Evolutionary conservation across 92 coral and sea anemone species (phyloP).

Genomic region (Paramuricea clavata): DNA sequence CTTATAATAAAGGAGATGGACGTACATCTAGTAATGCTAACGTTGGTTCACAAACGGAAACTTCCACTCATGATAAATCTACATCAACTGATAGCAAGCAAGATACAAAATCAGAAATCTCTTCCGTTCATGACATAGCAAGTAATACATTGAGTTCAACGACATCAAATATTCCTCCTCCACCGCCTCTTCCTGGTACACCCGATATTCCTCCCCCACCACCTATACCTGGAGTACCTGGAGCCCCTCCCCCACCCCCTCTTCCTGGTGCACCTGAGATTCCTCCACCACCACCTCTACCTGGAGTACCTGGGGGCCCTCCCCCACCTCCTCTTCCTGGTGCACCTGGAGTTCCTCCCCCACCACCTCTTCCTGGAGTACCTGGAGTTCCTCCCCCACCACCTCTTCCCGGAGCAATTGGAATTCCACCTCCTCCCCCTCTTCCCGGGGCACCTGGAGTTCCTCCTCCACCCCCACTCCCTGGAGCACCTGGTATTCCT

Average conservation of each 20-base stretch:
- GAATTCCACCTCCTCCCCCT: conserved; percentile 64
- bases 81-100: conserved; percentile 11
- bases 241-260: conserved; percentile 84
- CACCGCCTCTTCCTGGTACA: conserved; percentile 71
- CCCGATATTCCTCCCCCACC: conserved; percentile 30
- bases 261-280: conserved; percentile 62
- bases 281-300: conserved; percentile 85
- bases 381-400: conserved; percentile 67
- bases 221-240: conserved; percentile 78
- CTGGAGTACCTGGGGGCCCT: conserved; percentile 75
- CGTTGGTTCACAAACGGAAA: conserved; percentile 54
- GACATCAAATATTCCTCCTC: conserved; percentile 14
- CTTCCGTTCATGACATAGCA: background rate
- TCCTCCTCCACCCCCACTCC: conserved; percentile 67
- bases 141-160: conserved; percentile 58
- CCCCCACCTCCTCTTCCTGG: conserved; percentile 77
- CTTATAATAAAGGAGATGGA: background rate
- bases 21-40: background rate
- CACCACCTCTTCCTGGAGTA: conserved; percentile 61
- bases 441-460: conserved; percentile 59
- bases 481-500: conserved; percentile 26
- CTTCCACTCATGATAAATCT: conserved; percentile 4
- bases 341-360: conserved; percentile 56
- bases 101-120: conserved; percentile 69
- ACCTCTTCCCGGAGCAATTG: conserved; percentile 59